These are phyloP conservation scores for Philopedon plagiatum DNA, from an alignment of 2,888 invertebrate genomes.

Conservation along the genomic window DNA sequence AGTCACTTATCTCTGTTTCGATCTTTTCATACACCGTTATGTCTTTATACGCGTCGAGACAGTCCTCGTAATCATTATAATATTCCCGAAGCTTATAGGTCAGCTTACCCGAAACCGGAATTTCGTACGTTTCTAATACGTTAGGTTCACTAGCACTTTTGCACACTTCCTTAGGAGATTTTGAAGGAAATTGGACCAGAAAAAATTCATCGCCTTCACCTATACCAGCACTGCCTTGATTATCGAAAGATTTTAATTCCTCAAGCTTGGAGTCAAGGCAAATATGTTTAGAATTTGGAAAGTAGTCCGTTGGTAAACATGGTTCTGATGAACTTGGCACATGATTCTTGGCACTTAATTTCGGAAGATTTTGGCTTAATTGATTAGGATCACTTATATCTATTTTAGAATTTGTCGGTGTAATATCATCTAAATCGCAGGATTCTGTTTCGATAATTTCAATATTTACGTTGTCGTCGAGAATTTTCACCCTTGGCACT, in stretches of 20 bases:
- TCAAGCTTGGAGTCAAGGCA: slow-evolving; percentile 61
- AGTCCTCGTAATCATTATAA: slow-evolving; percentile 77
- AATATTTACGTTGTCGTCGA: slow-evolving; percentile 42
- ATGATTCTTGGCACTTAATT: slow-evolving; percentile 27
- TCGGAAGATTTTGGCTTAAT: slow-evolving; percentile 11
- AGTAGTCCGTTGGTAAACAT: slow-evolving; percentile 53
- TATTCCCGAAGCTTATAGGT: slow-evolving; percentile 71
- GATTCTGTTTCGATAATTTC: slow-evolving; percentile 25
- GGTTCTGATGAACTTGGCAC: slow-evolving; percentile 56
- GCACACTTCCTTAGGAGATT: slow-evolving; percentile 48
- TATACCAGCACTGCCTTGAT: slow-evolving; percentile 55
- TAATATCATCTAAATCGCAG: slow-evolving; percentile 56
- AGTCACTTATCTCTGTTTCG: slow-evolving; percentile 65
- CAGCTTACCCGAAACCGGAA: slow-evolving; percentile 49
- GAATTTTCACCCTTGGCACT: slow-evolving; percentile 51
- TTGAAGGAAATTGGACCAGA: slow-evolving; percentile 63
- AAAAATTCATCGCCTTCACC: slow-evolving; percentile 65
- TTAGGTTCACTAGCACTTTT: slow-evolving; percentile 65
- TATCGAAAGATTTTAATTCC: slow-evolving; percentile 61
- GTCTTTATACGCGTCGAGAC: slow-evolving; percentile 71
- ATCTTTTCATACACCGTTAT: slow-evolving; percentile 42
- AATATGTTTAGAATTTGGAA: slow-evolving; percentile 58
- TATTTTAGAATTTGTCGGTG: slow-evolving; percentile 62
- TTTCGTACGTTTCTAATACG: slow-evolving; percentile 59
- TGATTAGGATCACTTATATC: slow-evolving; percentile 45